Base-by-base conservation (phyloP, 2,113 vertebrate genomes). In the Sylvietta virens region DNA sequence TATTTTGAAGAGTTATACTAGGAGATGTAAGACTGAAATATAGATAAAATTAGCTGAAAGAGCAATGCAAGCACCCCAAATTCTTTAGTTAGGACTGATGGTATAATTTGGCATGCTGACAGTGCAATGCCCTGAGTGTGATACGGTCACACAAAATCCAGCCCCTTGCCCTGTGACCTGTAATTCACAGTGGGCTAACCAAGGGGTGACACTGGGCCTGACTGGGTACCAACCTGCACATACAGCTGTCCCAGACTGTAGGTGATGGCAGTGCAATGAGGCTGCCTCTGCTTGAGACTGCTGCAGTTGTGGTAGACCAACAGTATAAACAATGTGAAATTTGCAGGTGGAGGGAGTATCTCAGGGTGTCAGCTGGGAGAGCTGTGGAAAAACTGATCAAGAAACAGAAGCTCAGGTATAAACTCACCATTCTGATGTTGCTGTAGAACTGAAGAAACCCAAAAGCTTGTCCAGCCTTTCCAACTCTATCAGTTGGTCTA, bases 51-150 rank as follows among this genome's bases (percentile, higher is more conserved):
- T 16, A 86, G 27, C 13, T 65, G 58, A 57, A 73, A 81, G 83
- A 54, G 18, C 51, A 66, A 53, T 23, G 1, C 81, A 78, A 27
- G 13, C 10, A 9, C 5, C 1, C 5, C 13, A 4, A 5, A 35
- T 61, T 64, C 21, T 83, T 80, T 70, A 33, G 7, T 50, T 73
- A 33, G 80, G 27, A 22, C 35, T 27, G 23, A 9, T 42, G 48
- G 8, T 64, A 15, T 40, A 10, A 13, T 61, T 8, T 65, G 53
- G 16, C 28, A 13, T 21, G 28, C 24, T 53, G 31, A 35, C n/a
- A 26, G 26, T 8, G 16, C 1, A 35, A 27, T 65, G 33, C 40
- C 1, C 0, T 27, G 15, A 7, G 13, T 21, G 7, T 16, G 53
- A 20, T 17, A 42, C 13, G 13, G 37, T 61, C 51, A 40, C 27